Evolutionary conservation across 2,113 vertebrate species (phyloP).

Genomic region (Poeciliopsis turrubarensis): DNA sequence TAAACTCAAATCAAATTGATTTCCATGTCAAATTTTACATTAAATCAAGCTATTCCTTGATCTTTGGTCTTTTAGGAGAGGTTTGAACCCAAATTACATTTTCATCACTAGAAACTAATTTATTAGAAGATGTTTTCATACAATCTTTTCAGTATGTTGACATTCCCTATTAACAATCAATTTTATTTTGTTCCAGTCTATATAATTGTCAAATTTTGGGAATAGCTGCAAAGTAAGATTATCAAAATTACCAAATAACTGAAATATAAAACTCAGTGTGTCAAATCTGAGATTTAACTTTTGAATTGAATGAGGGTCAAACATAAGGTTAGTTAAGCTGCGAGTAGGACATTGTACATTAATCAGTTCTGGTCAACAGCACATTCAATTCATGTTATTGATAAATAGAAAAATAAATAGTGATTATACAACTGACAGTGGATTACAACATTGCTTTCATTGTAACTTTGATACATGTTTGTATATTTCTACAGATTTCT

Average conservation of each 20-base stretch:
- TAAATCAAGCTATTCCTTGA: neutral
- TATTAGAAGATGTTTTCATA: too few species aligned
- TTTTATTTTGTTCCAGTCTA: too few species aligned
- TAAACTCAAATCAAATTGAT: too few species aligned
- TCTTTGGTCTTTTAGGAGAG: neutral
- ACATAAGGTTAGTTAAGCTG: neutral
- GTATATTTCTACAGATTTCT: slow-evolving; percentile 59
- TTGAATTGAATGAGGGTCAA: neutral
- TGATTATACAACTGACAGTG: slow-evolving; percentile 62
- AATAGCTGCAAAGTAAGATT: too few species aligned
- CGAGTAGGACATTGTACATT: neutral
- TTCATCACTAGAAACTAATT: too few species aligned
- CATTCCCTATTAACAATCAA: too few species aligned
- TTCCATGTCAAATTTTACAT: neutral
- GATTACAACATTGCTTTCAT: slow-evolving; percentile 75
- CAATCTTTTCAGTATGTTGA: too few species aligned
- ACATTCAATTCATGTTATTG: slow-evolving; percentile 70
- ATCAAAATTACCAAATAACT: too few species aligned
- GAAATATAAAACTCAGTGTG: too few species aligned
- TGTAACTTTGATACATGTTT: slow-evolving; percentile 64
- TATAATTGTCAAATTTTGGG: too few species aligned
- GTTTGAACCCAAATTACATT: neutral
- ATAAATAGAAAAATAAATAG: slow-evolving; percentile 71
- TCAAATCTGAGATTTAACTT: too few species aligned
- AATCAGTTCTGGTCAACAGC: slow-evolving; percentile 55